These are phyloP conservation scores for Darevskia mixta DNA, from an alignment of 2,797 vertebrate genomes.

Conservation along the genomic window DNA sequence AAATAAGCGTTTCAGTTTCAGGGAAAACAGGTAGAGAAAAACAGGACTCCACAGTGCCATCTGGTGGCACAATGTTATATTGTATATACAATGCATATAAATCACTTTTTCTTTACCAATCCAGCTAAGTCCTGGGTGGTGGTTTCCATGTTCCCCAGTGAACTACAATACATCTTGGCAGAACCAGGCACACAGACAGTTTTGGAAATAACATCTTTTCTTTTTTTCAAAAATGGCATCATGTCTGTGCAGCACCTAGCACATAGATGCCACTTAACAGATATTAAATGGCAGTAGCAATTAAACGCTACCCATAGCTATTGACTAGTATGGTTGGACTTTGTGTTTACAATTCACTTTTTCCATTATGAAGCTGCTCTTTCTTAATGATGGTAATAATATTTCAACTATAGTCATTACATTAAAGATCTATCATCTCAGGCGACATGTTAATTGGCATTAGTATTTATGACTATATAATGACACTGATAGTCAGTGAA, in stretches of 20 bases:
- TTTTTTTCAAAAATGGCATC: neutral
- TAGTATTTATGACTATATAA: constrained; percentile 52
- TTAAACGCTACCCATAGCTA: constrained; percentile 21
- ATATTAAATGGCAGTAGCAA: neutral
- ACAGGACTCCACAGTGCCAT: too few species aligned
- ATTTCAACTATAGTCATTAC: constrained; percentile 38
- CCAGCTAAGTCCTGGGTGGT: too few species aligned
- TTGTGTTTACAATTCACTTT: constrained; percentile 51
- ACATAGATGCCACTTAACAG: neutral
- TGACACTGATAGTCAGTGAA: constrained; percentile 58
- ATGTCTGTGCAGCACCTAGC: neutral
- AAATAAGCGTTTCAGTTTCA: too few species aligned
- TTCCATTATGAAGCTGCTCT: constrained; percentile 52
- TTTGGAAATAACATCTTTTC: neutral
- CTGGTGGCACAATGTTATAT: too few species aligned
- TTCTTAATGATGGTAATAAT: constrained; percentile 29
- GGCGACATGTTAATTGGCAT: constrained; percentile 56
- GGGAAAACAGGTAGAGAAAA: too few species aligned
- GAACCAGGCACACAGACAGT: neutral
- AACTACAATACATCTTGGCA: neutral
- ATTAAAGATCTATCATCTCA: constrained; percentile 38
- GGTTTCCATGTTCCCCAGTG: neutral
- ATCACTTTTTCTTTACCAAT: too few species aligned
- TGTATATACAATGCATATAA: too few species aligned
- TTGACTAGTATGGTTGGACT: constrained; percentile 55